Percentiles rank a stretch among this genome's conserved stretches.
These are phyloP conservation scores for Oscheius sp. DNA, from an alignment of 2,888 invertebrate genomes.

Conservation along the genomic window DNA sequence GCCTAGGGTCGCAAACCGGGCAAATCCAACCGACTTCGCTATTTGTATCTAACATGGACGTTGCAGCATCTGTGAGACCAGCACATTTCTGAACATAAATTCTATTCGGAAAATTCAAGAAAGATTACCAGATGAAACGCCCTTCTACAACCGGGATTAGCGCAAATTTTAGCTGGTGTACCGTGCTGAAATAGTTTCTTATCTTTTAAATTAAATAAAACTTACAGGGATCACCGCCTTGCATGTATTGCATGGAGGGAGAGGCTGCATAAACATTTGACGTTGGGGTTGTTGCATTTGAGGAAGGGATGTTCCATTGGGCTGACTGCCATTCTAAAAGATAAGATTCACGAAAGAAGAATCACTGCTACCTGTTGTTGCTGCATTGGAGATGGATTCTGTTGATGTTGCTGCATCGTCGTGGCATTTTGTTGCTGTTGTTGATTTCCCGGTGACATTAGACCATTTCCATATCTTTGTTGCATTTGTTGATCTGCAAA, in stretches of 20 bases:
- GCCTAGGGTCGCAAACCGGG: slow-evolving; percentile 20
- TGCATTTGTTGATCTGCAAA: slow-evolving; percentile 22
- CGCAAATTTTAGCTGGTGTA: slow-evolving; percentile 15
- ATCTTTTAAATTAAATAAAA: not conserved
- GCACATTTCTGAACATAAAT: slow-evolving; percentile 17
- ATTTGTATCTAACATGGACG: slow-evolving; percentile 11
- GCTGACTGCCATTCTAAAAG: slow-evolving; percentile 25
- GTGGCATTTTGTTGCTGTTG: not conserved
- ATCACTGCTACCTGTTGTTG: slow-evolving; percentile 11
- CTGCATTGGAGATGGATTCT: slow-evolving; percentile 2
- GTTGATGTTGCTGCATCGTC: not conserved
- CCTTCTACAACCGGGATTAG: slow-evolving; percentile 15
- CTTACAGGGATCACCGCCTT: slow-evolving; percentile 16
- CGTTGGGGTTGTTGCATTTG: slow-evolving; percentile 11
- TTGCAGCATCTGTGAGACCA: slow-evolving; percentile 23
- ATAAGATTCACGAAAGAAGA: not conserved
- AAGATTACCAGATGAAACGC: slow-evolving; percentile 13
- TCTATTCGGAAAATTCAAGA: not conserved
- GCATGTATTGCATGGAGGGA: slow-evolving; percentile 19
- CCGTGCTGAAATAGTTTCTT: not conserved
- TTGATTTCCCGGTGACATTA: slow-evolving; percentile 15
- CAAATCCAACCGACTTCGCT: slow-evolving; percentile 29
- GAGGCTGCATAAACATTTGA: slow-evolving; percentile 15
- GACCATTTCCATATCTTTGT: slow-evolving; percentile 19
- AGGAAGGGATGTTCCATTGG: slow-evolving; percentile 4